phyloP scores from a whole-genome alignment of 2,113 vertebrate species.

The Leptobrachium ailaonicum region DNA sequence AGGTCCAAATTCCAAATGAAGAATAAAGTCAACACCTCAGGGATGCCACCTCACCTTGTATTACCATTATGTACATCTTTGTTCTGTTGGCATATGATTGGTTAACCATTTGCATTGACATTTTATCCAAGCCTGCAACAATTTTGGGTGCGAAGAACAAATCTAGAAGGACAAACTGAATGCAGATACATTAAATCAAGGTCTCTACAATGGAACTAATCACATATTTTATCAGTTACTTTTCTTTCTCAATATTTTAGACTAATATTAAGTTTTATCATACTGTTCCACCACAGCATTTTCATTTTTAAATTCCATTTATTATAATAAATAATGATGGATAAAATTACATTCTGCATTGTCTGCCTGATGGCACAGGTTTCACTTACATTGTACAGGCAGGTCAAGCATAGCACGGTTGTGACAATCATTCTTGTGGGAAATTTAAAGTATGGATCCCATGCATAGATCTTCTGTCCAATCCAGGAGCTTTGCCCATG shows the following conservation, averaged over 20 bases:
- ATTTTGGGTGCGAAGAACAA: conserved; percentile 22
- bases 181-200: background rate
- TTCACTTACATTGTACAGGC: conserved; percentile 40
- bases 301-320: too few relatives aligned
- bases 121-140: conserved; percentile 15
- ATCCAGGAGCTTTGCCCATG: background rate
- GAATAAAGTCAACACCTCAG: background rate
- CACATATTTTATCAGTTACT: too few relatives aligned
- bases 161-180: conserved; percentile 45
- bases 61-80: background rate
- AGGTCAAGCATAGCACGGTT: conserved; percentile 27
- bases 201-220: background rate
- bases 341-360: too few relatives aligned
- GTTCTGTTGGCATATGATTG: conserved; percentile 17
- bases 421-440: conserved; percentile 46
- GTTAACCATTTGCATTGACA: conserved; percentile 12
- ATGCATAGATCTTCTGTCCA: conserved; percentile 26
- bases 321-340: too few relatives aligned
- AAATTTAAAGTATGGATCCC: conserved; percentile 37
- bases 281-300: too few relatives aligned
- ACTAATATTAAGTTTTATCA: too few relatives aligned
- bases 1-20: background rate
- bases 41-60: conserved; percentile 18
- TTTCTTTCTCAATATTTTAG: too few relatives aligned
- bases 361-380: background rate